phyloP scores from a whole-genome alignment of 2,888 invertebrate genomes.

The Margaritifera margaritifera region DNA sequence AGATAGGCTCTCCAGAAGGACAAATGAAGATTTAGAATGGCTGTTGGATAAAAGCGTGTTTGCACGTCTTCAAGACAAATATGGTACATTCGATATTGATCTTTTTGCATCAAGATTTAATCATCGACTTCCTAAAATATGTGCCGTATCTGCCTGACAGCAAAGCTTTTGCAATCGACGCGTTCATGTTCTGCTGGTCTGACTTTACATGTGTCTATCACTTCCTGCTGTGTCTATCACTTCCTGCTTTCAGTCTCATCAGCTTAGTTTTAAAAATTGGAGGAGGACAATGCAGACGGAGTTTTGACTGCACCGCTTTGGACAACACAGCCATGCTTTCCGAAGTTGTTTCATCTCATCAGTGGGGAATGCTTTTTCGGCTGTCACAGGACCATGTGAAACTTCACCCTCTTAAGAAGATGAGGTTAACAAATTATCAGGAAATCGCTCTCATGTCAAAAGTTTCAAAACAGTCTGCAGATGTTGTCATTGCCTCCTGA shows the following conservation, averaged over 20 bases:
- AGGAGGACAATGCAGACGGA: too few relatives aligned
- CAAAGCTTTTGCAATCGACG: too few relatives aligned
- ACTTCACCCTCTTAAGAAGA: slow-evolving; percentile 21
- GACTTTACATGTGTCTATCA: too few relatives aligned
- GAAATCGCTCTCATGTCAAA: slow-evolving; percentile 15
- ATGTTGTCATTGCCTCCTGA: slow-evolving; percentile 30
- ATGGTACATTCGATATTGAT: too few relatives aligned
- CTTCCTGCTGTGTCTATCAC: too few relatives aligned
- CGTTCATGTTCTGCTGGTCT: too few relatives aligned
- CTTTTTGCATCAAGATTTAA: slow-evolving; percentile 12
- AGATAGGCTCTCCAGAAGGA: neutral
- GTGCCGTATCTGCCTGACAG: too few relatives aligned
- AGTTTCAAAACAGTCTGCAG: slow-evolving; percentile 20
- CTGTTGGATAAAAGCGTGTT: neutral
- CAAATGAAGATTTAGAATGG: neutral
- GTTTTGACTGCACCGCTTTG: neutral
- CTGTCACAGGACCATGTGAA: slow-evolving; percentile 15
- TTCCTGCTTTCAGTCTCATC: too few relatives aligned
- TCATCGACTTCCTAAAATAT: too few relatives aligned
- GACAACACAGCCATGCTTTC: slow-evolving; percentile 26
- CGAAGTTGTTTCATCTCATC: slow-evolving; percentile 2
- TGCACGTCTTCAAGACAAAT: neutral
- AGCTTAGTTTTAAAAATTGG: too few relatives aligned
- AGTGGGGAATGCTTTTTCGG: slow-evolving; percentile 6
- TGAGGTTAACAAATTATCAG: slow-evolving; percentile 31